Evolutionary conservation across 2,113 vertebrate species (phyloP).

Genomic region (Uria aalge): DNA sequence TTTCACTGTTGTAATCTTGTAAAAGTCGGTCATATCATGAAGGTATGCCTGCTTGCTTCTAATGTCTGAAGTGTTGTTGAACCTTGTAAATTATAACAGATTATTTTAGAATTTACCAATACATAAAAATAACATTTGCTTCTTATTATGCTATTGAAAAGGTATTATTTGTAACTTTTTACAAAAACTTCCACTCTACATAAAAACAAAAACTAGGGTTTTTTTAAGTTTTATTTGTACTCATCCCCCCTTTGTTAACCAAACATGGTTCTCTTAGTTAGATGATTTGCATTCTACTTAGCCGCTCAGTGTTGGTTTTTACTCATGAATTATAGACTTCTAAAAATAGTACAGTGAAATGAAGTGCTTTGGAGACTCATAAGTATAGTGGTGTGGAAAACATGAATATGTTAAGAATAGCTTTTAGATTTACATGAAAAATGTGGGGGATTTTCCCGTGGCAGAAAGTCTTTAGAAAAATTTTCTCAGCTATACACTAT

Average conservation of each 20-base stretch:
- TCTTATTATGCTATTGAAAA: not conserved
- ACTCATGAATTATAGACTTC: not conserved
- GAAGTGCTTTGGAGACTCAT: not conserved
- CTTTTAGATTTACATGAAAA: not conserved
- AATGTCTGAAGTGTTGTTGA: not conserved
- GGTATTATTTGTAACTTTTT: not conserved
- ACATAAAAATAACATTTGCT: not conserved
- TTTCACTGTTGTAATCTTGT: not conserved
- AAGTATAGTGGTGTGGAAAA: not conserved
- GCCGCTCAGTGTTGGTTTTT: not conserved
- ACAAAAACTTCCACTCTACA: not conserved
- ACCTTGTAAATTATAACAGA: not conserved
- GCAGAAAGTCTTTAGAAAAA: not conserved
- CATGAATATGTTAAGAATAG: not conserved
- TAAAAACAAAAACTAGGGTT: not conserved
- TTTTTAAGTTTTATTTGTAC: not conserved
- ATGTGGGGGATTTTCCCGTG: not conserved
- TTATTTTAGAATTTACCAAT: not conserved
- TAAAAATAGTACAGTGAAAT: not conserved
- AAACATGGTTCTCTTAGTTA: not conserved
- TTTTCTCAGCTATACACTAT: not conserved
- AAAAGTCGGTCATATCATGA: not conserved
- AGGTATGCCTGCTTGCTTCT: not conserved
- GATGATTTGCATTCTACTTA: not conserved
- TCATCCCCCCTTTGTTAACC: not conserved